These are phyloP conservation scores for Hypsopygia costalis DNA, from an alignment of 2,888 invertebrate genomes.

Conservation along the genomic window DNA sequence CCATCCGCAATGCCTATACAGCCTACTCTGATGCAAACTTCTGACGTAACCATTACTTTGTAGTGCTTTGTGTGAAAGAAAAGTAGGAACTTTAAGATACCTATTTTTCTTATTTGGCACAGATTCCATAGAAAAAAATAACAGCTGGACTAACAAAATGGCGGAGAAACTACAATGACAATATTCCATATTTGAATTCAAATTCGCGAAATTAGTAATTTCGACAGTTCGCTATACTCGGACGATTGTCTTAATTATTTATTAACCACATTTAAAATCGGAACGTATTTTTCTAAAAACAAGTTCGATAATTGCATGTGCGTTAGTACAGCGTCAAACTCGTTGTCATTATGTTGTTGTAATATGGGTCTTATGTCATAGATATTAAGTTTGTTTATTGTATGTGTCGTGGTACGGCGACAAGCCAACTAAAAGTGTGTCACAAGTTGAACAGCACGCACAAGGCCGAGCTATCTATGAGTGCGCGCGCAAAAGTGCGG, in stretches of 20 bases:
- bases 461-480: conserved; percentile 76
- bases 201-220: conserved; percentile 68
- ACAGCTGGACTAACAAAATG: no score
- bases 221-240: conserved; percentile 61
- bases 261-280: conserved; percentile 12
- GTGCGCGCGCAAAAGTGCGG: conserved; percentile 67
- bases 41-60: no score
- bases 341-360: neutral
- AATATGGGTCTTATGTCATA: conserved; percentile 5
- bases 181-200: conserved; percentile 12
- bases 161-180: no score
- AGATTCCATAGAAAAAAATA: no score
- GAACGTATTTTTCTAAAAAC: conserved; percentile 1
- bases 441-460: conserved; percentile 74
- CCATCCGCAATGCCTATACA: no score
- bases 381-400: conserved; percentile 41
- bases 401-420: conserved; percentile 49
- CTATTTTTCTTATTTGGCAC: no score
- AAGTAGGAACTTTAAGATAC: no score
- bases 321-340: neutral
- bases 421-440: conserved; percentile 78
- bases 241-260: conserved; percentile 57
- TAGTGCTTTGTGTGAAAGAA: no score
- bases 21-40: no score
- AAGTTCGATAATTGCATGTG: conserved; percentile 1